phyloP scores from a whole-genome alignment of 2,888 invertebrate genomes.

The Ochropacha duplaris region DNA sequence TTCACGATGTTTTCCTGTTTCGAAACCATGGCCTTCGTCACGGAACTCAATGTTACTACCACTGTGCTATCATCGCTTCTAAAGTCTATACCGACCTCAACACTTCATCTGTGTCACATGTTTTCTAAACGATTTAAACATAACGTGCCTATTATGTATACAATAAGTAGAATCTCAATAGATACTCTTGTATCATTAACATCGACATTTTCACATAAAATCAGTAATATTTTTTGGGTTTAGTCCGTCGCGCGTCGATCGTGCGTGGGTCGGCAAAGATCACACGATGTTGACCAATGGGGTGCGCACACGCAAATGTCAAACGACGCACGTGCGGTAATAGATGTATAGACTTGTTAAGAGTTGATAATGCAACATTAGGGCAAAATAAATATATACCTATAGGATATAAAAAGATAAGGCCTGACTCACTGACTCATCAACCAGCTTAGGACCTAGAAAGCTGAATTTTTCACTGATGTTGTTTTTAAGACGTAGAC shows the following conservation, averaged over 20 bases:
- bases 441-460: too few relatives aligned
- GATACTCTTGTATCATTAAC: background rate
- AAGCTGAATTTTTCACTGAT: too few relatives aligned
- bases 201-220: constrained; percentile 9
- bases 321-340: constrained; percentile 56
- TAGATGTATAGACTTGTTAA: constrained; percentile 20
- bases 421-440: too few relatives aligned
- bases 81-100: background rate
- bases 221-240: constrained; percentile 7
- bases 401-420: too few relatives aligned
- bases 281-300: constrained; percentile 63
- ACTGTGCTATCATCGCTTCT: too few relatives aligned
- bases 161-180: background rate
- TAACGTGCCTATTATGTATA: background rate
- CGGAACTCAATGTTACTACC: too few relatives aligned
- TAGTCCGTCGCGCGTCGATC: constrained; percentile 5
- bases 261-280: constrained; percentile 46
- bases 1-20: too few relatives aligned
- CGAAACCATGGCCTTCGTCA: too few relatives aligned
- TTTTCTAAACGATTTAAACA: background rate
- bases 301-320: constrained; percentile 75
- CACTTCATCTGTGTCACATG: background rate
- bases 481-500: too few relatives aligned
- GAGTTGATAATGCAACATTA: constrained; percentile 39
- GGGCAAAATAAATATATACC: too few relatives aligned